These are phyloP conservation scores for Drosophila atroscutellata DNA, from an alignment of 2,888 invertebrate genomes.

Conservation along the genomic window DNA sequence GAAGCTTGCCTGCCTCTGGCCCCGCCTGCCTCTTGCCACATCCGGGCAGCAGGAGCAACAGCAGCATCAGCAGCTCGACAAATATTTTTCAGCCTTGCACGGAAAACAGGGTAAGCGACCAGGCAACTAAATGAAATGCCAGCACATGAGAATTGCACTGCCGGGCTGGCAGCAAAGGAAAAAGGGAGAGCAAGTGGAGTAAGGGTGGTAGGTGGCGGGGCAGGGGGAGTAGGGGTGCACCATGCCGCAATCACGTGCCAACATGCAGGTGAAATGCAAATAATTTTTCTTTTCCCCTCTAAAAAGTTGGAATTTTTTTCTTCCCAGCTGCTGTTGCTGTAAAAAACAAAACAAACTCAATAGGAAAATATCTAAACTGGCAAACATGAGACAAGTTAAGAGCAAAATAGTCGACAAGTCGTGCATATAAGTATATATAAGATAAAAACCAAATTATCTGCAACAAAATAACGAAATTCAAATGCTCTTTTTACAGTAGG, in stretches of 20 bases:
- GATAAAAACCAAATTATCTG: constrained; percentile 17
- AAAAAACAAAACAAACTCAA: constrained; percentile 16
- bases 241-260: constrained; percentile 77
- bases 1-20: not conserved
- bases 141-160: constrained; percentile 53
- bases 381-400: constrained; percentile 52
- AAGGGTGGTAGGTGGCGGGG: not conserved
- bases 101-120: constrained; percentile 40
- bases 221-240: not conserved
- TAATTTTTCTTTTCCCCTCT: constrained; percentile 75
- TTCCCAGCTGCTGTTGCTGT: constrained; percentile 24
- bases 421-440: constrained; percentile 12
- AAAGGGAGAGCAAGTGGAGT: not conserved
- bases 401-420: constrained; percentile 41
- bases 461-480: constrained; percentile 21
- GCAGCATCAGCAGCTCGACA: constrained; percentile 53
- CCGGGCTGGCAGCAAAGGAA: not conserved
- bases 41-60: constrained; percentile 9
- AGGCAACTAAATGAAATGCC: constrained; percentile 68
- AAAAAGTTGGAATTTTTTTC: constrained; percentile 43
- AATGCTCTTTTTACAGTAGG: constrained; percentile 21
- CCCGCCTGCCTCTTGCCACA: not conserved
- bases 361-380: constrained; percentile 55
- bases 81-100: constrained; percentile 65
- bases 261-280: constrained; percentile 79